Percentiles rank a stretch among this genome's conserved stretches.
phyloP scores from a whole-genome alignment of 2,113 vertebrate species.

The Rostratula benghalensis region DNA sequence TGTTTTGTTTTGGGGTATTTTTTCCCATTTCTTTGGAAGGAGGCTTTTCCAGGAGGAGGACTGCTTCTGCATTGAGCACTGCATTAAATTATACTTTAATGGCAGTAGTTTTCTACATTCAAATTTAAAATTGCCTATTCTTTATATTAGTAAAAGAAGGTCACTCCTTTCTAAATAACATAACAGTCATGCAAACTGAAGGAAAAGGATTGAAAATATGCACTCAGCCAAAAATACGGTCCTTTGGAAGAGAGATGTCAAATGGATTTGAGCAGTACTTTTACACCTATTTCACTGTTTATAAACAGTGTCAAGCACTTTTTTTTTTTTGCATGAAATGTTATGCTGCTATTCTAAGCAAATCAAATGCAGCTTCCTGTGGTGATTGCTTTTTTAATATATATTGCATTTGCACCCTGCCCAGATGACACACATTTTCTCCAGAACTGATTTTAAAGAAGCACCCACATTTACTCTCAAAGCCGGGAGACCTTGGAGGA shows the following conservation, averaged over 20 bases:
- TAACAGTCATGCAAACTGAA: neutral
- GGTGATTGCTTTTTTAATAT: neutral
- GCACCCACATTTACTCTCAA: neutral
- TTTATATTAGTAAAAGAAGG: neutral
- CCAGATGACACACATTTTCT: neutral
- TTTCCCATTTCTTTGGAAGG: neutral
- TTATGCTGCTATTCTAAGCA: neutral
- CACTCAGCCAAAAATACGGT: neutral
- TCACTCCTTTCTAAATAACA: slow-evolving; percentile 36
- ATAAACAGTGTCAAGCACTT: slow-evolving; percentile 9
- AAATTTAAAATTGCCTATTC: slow-evolving; percentile 6
- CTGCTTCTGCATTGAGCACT: neutral
- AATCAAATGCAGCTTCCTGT: neutral
- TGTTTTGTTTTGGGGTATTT: neutral
- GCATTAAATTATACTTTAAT: slow-evolving; percentile 11
- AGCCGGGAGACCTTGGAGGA: neutral
- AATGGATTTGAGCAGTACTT: slow-evolving; percentile 15
- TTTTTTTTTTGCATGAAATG: neutral
- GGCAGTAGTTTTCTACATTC: neutral
- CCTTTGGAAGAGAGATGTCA: slow-evolving; percentile 10
- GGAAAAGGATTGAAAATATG: neutral
- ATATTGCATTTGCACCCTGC: neutral
- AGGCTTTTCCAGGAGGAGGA: neutral
- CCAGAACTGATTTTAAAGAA: neutral
- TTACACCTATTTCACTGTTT: slow-evolving; percentile 25